These are phyloP conservation scores for Syngnathus floridae DNA, from an alignment of 2,113 vertebrate species.

Conservation along the genomic window DNA sequence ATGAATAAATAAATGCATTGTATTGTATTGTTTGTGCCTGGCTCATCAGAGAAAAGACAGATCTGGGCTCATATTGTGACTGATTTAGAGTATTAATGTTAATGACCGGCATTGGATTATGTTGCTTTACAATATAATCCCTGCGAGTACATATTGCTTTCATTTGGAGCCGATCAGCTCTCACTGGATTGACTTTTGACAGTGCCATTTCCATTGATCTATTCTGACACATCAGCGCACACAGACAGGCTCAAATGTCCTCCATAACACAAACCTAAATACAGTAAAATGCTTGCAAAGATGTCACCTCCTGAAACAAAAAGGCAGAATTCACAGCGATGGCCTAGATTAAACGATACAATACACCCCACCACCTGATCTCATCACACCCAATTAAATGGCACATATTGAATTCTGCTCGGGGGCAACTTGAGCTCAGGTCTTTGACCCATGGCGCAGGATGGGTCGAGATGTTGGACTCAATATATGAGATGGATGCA, in stretches of 20 bases:
- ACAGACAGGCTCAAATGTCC: neutral
- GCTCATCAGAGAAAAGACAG: too few relatives aligned
- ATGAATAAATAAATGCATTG: too few relatives aligned
- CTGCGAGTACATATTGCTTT: too few relatives aligned
- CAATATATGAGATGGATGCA: conserved; percentile 39
- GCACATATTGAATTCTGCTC: conserved; percentile 47
- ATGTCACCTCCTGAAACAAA: conserved; percentile 33
- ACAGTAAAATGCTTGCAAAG: neutral
- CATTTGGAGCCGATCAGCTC: too few relatives aligned
- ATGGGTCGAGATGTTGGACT: conserved; percentile 31
- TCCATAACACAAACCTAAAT: neutral
- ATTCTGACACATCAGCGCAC: too few relatives aligned
- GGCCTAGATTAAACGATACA: conserved; percentile 51
- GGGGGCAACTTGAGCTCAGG: conserved; percentile 55
- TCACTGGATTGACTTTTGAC: too few relatives aligned
- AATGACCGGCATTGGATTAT: too few relatives aligned
- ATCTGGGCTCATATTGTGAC: too few relatives aligned
- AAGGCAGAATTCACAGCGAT: conserved; percentile 33
- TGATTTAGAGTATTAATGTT: too few relatives aligned
- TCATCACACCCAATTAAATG: conserved; percentile 59
- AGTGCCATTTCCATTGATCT: too few relatives aligned
- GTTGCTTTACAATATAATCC: too few relatives aligned
- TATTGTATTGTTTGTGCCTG: too few relatives aligned
- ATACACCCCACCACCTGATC: conserved; percentile 43
- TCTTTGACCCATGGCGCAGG: conserved; percentile 32